These are phyloP conservation scores for Nemopilema nomurai DNA, from an alignment of 30 jellyfish, hydroid and myxozoan species.

Conservation along the genomic window DNA sequence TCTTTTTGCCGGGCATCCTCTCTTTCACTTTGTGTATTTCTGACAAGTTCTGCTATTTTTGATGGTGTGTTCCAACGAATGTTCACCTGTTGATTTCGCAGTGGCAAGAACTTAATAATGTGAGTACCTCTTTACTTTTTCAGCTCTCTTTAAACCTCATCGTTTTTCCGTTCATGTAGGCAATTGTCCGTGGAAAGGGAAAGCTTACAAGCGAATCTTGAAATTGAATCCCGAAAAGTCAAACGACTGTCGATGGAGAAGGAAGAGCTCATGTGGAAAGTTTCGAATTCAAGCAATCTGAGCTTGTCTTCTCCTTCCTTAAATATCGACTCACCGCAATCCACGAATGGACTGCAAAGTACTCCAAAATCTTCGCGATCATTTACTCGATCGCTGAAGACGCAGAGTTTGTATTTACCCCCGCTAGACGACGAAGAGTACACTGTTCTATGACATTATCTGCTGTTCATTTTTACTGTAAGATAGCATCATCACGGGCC, in stretches of 20 bases:
- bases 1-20: not conserved
- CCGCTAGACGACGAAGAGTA: constrained; percentile 74
- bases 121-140: not conserved
- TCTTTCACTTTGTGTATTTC: not conserved
- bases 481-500: not conserved
- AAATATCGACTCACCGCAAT: constrained; percentile 47
- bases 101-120: not conserved
- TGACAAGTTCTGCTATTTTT: not conserved
- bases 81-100: too few relatives aligned
- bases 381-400: constrained; percentile 37
- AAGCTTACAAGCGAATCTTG: constrained; percentile 75
- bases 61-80: too few relatives aligned
- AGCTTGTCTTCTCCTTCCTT: constrained; percentile 71
- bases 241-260: constrained; percentile 94
- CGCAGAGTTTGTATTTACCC: constrained; percentile 69
- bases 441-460: constrained; percentile 29
- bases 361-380: constrained; percentile 67
- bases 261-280: constrained; percentile 96
- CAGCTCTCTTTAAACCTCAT: not conserved
- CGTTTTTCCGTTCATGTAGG: constrained; percentile 43
- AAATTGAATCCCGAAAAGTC: constrained; percentile 79
- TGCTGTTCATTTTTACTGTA: not conserved
- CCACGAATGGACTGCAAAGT: constrained; percentile 69
- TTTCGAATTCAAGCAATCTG: constrained; percentile 70
- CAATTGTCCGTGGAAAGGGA: constrained; percentile 94